Conservation (phyloP, 2,113 vertebrate genomes). For the Syngnathoides biaculeatus region DNA sequence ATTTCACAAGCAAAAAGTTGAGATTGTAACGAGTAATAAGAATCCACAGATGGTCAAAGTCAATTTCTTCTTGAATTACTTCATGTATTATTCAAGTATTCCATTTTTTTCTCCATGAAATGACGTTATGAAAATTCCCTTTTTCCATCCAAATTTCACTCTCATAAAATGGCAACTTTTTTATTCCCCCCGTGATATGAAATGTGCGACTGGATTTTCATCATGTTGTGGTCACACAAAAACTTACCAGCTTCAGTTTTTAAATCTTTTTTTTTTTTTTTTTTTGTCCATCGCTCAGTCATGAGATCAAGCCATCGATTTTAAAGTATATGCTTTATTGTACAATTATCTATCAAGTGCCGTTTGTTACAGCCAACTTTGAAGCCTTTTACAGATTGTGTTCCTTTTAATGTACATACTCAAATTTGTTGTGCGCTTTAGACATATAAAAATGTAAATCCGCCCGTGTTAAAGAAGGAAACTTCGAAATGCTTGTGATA, state of each 20-base stretch:
- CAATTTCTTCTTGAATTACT: too few species aligned
- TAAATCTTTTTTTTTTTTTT: too few species aligned
- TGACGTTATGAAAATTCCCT: too few species aligned
- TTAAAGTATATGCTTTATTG: slow-evolving; percentile 31
- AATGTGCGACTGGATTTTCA: neutral
- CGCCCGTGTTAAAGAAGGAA: slow-evolving; percentile 40
- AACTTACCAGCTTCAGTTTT: slow-evolving; percentile 12
- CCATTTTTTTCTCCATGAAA: too few species aligned
- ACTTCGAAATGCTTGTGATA: slow-evolving; percentile 33
- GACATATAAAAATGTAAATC: slow-evolving; percentile 48
- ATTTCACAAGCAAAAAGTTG: too few species aligned
- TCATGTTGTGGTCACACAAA: neutral
- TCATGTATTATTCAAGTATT: too few species aligned
- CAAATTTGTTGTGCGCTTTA: slow-evolving; percentile 59
- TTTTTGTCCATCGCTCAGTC: neutral
- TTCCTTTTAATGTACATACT: slow-evolving; percentile 78
- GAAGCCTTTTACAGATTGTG: slow-evolving; percentile 59
- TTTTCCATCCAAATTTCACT: neutral
- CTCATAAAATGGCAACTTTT: neutral
- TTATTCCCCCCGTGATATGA: neutral
- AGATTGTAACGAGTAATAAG: too few species aligned
- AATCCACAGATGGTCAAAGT: too few species aligned
- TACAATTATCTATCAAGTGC: slow-evolving; percentile 55
- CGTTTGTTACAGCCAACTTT: slow-evolving; percentile 53
- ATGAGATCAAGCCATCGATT: neutral